phyloP scores from a whole-genome alignment of 2,888 invertebrate species.

The Arrhopalites spinosus region DNA sequence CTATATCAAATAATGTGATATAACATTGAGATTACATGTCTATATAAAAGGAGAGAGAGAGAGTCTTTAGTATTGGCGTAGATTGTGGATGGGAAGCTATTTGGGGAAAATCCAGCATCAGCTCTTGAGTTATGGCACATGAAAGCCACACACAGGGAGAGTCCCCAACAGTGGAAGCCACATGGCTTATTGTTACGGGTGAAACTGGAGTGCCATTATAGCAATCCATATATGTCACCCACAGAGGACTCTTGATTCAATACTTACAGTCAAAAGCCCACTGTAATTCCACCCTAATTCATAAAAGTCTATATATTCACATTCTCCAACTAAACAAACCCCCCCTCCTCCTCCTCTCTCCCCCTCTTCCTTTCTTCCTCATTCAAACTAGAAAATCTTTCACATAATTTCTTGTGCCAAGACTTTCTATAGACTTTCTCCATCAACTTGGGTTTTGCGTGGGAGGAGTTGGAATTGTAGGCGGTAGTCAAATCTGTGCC shows the following conservation, averaged over 20 bases:
- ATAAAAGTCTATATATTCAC: conserved; percentile 2
- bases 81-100: background rate
- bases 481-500: no score
- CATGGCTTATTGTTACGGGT: conserved; percentile 29
- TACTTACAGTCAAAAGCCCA: conserved; percentile 5
- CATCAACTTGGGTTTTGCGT: no score
- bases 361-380: background rate
- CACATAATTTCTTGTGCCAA: no score
- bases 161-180: background rate
- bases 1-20: no score
- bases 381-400: no score
- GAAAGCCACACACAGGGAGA: background rate
- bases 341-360: background rate
- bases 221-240: conserved; percentile 52
- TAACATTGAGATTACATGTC: no score
- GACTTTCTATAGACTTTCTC: no score
- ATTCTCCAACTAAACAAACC: background rate
- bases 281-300: background rate
- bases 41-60: background rate
- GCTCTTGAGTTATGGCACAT: background rate
- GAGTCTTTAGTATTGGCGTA: background rate
- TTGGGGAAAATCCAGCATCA: no score
- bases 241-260: conserved; percentile 40
- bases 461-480: no score
- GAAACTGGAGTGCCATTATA: conserved; percentile 53